phyloP scores from a whole-genome alignment of 2,797 vertebrate genomes.

The Allobates femoralis region DNA sequence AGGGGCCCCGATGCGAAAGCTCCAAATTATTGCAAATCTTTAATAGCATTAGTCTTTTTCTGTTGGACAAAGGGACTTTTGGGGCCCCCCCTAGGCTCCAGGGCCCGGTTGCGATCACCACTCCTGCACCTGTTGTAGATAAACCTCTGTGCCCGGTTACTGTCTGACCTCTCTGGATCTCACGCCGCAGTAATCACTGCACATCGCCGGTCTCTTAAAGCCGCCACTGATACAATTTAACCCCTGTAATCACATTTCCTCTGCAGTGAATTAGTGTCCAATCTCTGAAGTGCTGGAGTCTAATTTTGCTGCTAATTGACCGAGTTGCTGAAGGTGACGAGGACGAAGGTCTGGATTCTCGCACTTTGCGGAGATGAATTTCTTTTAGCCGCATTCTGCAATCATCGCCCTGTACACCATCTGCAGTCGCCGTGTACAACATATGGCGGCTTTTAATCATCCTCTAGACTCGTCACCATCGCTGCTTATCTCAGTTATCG shows the following conservation, averaged over 20 bases:
- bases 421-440: constrained; percentile 12
- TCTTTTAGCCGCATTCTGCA: neutral
- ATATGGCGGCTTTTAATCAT: constrained; percentile 31
- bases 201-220: neutral
- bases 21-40: no score
- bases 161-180: neutral
- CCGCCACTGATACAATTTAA: neutral
- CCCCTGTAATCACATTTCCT: neutral
- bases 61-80: no score
- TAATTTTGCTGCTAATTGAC: neutral
- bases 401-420: constrained; percentile 38
- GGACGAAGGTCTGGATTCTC: neutral
- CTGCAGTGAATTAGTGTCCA: neutral
- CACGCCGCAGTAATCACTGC: neutral
- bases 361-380: neutral
- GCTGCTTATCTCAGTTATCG: constrained; percentile 32
- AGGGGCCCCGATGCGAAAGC: no score
- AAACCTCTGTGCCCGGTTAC: no score
- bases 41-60: no score
- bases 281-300: neutral
- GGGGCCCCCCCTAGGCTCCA: no score
- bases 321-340: constrained; percentile 6
- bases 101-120: no score
- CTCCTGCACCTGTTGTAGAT: no score
- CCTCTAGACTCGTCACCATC: constrained; percentile 20